These are phyloP conservation scores for Podarcis raffonei DNA, from an alignment of 2,113 vertebrate species.

Conservation along the genomic window DNA sequence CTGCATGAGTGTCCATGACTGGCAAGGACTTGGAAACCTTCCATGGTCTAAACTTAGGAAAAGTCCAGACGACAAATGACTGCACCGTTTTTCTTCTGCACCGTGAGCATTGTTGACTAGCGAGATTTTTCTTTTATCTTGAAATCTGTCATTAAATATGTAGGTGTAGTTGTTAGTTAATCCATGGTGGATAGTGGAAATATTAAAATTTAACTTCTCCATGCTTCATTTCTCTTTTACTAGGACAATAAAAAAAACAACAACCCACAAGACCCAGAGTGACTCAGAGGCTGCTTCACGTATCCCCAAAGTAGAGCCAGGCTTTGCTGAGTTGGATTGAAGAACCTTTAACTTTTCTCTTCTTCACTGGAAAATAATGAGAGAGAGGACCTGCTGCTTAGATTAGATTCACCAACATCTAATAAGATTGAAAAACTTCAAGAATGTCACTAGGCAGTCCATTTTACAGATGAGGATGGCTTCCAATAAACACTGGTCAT, in stretches of 20 bases:
- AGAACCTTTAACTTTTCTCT: background rate
- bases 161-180: conserved; percentile 22
- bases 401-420: background rate
- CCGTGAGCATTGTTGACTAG: background rate
- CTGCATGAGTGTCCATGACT: background rate
- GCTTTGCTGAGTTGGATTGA: background rate
- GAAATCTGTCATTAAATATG: conserved; percentile 30
- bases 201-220: conserved; percentile 34
- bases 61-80: background rate
- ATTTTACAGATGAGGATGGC: background rate
- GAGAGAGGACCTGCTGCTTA: background rate
- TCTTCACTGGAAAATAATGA: too few relatives aligned
- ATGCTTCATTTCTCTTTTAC: conserved; percentile 27
- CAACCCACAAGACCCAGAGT: background rate
- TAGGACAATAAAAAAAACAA: conserved; percentile 7
- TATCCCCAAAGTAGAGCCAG: background rate
- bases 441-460: background rate
- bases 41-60: background rate
- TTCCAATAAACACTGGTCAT: background rate
- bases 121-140: conserved; percentile 28
- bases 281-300: background rate
- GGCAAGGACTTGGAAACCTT: background rate
- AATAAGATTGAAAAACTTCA: background rate
- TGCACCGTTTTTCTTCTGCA: background rate
- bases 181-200: conserved; percentile 24